Base-by-base conservation (phyloP, 1,140 invertebrate species). In the Probaryconus sp. region DNA sequence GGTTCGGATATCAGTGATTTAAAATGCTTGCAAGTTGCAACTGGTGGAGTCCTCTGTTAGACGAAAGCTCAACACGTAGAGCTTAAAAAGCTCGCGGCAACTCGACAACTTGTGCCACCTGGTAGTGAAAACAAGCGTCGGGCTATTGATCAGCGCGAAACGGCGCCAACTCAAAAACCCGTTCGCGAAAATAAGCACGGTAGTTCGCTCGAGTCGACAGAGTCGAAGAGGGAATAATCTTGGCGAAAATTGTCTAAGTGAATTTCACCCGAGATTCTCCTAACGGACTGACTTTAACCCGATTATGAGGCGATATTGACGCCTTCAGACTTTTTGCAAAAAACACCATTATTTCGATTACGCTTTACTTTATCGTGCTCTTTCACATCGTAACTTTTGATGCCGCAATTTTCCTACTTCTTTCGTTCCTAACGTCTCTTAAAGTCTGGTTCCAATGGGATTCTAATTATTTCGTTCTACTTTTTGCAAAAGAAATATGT, bases 141-240 rank as follows among this genome's bases (percentile, higher is more conserved):
- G 40, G 53, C 60, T 72, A 87, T 85, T 87, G 85, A 85, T 83
- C 83, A 79, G 74, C 79, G 78, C 79, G 78, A 80, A 84, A 79
- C 73, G 80, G 83, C 83, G 84, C 80, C 81, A 80, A 81, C 55
- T 77, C 45, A 50, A 78, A 79, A 69, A 72, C 79, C 37, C 33
- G 17, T 42, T 45, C 51, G 21, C 47, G 18, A 53, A 69, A 74
- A 70, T 67, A 77, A 67, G 30, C 33, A 42, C 10, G 38, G 21
- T 31, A 10, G 26, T 17, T 24, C 24, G 3, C 21, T 42, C 33
- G 26, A 24, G 26, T 20, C 45, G 40, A n/a, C 38, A 26, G 38
- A 71, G 26, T 20, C 45, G 40, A n/a, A 30, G 17, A 31, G 68
- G 64, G 45, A 77, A 73, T 73, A 50, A 73, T 69, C 55, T 30